Conservation (phyloP, 2,797 vertebrate genomes). For the Lindbergichthys nudifrons region DNA sequence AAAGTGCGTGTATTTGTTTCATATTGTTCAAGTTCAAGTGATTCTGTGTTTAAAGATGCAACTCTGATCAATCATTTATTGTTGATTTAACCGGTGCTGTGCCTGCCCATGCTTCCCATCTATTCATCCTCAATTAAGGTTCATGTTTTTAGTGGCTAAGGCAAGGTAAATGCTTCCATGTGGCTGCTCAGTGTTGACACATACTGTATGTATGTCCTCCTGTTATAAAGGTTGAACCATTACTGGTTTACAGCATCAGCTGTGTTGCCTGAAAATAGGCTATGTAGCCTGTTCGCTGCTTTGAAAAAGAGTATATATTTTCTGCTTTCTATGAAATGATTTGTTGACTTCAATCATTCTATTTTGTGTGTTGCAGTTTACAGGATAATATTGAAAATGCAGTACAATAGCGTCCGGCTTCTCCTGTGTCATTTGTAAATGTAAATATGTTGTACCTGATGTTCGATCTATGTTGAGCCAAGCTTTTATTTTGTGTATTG, state of each 20-base stretch:
- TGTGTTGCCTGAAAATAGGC: conserved; percentile 49
- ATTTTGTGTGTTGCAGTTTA: conserved; percentile 18
- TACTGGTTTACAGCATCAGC: conserved; percentile 34
- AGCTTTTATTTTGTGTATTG: conserved; percentile 39
- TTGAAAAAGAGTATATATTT: conserved; percentile 15
- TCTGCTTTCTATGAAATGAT: conserved; percentile 35
- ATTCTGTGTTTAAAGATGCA: conserved; percentile 26
- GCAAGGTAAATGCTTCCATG: conserved; percentile 10
- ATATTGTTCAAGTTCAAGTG: conserved; percentile 21
- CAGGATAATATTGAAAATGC: conserved; percentile 28
- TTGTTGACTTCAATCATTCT: conserved; percentile 16
- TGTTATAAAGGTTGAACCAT: conserved; percentile 16
- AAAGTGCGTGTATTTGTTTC: conserved; percentile 14
- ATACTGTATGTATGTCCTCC: conserved; percentile 4
- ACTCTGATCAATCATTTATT: conserved; percentile 21
- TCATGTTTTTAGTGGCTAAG: conserved; percentile 32
- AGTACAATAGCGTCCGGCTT: conserved; percentile 15
- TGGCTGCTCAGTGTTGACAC: conserved; percentile 31
- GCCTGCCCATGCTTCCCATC: not conserved
- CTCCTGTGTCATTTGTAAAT: conserved; percentile 39
- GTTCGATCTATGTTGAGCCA: conserved; percentile 27
- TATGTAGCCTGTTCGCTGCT: conserved; percentile 17
- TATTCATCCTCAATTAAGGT: conserved; percentile 15
- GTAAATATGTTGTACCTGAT: conserved; percentile 22
- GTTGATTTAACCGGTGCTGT: conserved; percentile 44